A percentile compares a stretch with the other conserved stretches of the same genome.
Evolutionary conservation across 2,113 vertebrate species (phyloP).

Genomic region (Heptranchias perlo): DNA sequence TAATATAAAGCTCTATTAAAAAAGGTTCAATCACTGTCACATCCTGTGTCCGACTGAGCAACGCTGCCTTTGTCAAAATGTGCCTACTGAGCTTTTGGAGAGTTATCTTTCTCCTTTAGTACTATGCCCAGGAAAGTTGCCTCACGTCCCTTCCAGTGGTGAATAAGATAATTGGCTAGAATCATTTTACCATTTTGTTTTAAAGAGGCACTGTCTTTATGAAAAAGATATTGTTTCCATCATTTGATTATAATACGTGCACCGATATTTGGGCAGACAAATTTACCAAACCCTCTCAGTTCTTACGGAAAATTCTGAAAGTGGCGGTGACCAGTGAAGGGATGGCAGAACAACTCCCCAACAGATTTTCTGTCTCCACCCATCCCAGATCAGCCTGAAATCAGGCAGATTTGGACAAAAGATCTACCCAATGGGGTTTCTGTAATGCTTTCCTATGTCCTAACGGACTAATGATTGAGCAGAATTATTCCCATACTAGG

Average conservation of each 20-base stretch:
- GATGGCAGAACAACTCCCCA: neutral
- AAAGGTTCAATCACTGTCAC: neutral
- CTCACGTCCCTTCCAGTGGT: neutral
- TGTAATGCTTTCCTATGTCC: neutral
- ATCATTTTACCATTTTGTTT: neutral
- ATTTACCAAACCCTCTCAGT: neutral
- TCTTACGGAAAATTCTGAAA: neutral
- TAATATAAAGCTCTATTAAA: neutral
- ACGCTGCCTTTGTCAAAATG: neutral
- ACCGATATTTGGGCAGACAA: neutral
- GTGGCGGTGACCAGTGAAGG: neutral
- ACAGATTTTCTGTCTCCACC: neutral
- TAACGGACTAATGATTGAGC: neutral
- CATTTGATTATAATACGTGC: neutral
- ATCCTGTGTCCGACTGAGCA: neutral
- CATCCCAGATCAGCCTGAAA: neutral
- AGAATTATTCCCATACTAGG: neutral
- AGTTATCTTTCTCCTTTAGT: neutral
- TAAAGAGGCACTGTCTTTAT: neutral
- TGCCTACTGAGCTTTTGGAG: neutral
- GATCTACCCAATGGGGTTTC: neutral
- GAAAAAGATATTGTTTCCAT: neutral
- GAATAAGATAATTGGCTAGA: neutral
- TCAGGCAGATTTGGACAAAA: neutral
- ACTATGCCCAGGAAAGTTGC: neutral